Conservation (phyloP, 2,113 vertebrate genomes). For the Lamprotornis superbus region DNA sequence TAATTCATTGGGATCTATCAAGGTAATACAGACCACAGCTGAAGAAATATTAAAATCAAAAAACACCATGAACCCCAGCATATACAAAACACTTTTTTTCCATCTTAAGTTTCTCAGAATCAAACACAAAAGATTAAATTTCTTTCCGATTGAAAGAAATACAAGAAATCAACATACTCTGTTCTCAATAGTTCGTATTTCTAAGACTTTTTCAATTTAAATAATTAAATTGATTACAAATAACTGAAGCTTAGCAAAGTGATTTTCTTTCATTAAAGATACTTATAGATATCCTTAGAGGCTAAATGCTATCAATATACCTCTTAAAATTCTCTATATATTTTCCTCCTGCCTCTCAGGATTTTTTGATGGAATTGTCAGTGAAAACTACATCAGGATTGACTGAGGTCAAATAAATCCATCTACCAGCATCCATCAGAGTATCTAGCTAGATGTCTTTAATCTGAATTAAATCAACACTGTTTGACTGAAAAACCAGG, state of each 20-base stretch:
- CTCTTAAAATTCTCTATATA: not conserved
- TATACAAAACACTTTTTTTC: not conserved
- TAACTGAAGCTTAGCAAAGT: not conserved
- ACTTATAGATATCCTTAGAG: not conserved
- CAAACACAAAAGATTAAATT: not conserved
- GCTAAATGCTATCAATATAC: not conserved
- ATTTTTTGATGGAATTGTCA: not conserved
- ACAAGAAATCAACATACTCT: not conserved
- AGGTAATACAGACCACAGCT: slow-evolving; percentile 8
- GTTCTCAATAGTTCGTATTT: not conserved
- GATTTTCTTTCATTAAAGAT: not conserved
- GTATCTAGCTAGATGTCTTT: not conserved
- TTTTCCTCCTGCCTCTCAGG: not conserved
- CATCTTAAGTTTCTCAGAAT: not conserved
- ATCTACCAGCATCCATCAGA: not conserved
- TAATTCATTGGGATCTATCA: slow-evolving; percentile 61
- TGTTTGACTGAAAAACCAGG: not conserved
- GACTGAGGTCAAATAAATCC: not conserved
- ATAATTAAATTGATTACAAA: not conserved
- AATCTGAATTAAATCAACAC: not conserved
- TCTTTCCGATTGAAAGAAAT: not conserved
- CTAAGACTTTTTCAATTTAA: not conserved
- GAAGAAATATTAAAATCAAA: slow-evolving; percentile 24
- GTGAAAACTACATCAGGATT: not conserved
- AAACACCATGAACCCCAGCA: not conserved